Base-by-base conservation (phyloP, 2,888 invertebrate species). In the Hypsopygia costalis region DNA sequence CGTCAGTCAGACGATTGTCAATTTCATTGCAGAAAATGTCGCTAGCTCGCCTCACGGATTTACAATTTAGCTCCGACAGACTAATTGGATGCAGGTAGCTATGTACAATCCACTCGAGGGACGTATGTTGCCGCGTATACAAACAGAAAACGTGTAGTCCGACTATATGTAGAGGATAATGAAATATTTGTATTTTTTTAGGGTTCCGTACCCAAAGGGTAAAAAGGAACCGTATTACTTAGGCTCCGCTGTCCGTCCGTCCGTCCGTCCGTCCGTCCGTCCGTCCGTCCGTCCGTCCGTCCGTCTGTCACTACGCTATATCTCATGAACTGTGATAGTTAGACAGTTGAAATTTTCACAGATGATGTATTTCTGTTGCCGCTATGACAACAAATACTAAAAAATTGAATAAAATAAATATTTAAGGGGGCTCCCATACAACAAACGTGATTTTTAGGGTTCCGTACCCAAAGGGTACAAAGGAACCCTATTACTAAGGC, bases 51-150 rank as follows among this genome's bases (percentile, higher is more conserved):
- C 44, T 49, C 58, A 56, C 51, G 60, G 68, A 72, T 73, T 72
- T 63, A 69, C 69, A 71, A 70, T 72, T 68, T 68, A 69, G 66
- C 65, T 57, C 48, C 58, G 52, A 40, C 61, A 58, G 57, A 53
- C 70, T 79, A 79, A 77, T 78, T 79, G 75, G 71, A 71, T 68
- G 59, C 69, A 64, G 68, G 69, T 73, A 73, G 73, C 73, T 67
- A 58, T 70, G 71, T 77, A 73, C 64, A 64, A 47, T 39, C 55
- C 64, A 64, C 47, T 39, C 55, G 55, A 47, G 55, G 59, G 58
- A 49, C 46, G 32, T 47, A 54, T 52, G 48, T 47, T 41, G 50
- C 4, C 16, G 16, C 16, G 16, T 16, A 16, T 4, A 16, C 16
- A n/a, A n/a, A n/a, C n/a, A n/a, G n/a, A n/a, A n/a, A n/a, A n/a